Evolutionary conservation across 2,797 vertebrate species (phyloP).

Genomic region (Rhynchonycteris naso): DNA sequence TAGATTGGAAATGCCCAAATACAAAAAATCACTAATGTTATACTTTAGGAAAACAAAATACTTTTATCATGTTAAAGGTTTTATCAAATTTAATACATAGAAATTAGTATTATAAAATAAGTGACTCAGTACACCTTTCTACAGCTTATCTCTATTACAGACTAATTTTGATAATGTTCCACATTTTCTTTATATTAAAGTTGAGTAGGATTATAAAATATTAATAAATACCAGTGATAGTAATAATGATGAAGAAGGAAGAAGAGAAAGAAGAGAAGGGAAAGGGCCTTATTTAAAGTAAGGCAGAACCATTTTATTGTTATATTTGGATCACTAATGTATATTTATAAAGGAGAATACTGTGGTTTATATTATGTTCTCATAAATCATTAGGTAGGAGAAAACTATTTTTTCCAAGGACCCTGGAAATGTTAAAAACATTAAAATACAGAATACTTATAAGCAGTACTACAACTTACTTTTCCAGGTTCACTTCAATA

Average conservation of each 20-base stretch:
- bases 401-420: neutral
- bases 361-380: neutral
- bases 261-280: neutral
- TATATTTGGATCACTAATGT: neutral
- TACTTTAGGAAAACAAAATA: neutral
- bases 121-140: neutral
- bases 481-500: neutral
- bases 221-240: neutral
- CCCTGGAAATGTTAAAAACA: neutral
- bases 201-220: neutral
- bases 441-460: neutral
- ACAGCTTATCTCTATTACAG: neutral
- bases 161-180: neutral
- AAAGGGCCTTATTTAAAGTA: neutral
- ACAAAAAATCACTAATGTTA: neutral
- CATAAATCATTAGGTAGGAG: neutral
- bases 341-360: neutral
- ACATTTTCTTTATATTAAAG: neutral
- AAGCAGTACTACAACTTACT: neutral
- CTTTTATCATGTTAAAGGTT: neutral
- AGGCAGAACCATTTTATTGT: neutral
- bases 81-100: neutral
- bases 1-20: neutral
- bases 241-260: neutral
- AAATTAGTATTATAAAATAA: neutral